phyloP scores from a whole-genome alignment of 1,140 invertebrate genomes.

The Zeugodacus cucurbitae region DNA sequence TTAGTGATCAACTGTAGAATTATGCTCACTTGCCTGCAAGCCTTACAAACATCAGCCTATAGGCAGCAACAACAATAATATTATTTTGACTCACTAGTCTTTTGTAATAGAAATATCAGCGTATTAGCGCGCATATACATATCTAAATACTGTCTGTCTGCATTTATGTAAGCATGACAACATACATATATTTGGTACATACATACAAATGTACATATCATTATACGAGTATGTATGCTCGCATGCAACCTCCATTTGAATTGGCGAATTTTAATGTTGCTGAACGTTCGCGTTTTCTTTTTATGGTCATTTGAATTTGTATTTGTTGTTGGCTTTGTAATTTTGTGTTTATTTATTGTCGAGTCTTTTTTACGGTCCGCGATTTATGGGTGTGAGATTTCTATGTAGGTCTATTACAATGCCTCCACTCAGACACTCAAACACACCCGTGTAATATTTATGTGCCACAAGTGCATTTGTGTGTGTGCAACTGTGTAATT shows the following conservation, averaged over 20 bases:
- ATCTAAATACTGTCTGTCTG: background rate
- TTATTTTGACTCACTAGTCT: background rate
- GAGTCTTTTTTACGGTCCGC: background rate
- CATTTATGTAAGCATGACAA: background rate
- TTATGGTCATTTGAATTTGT: conserved; percentile 37
- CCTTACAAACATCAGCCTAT: background rate
- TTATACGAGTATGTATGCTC: background rate
- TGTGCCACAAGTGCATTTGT: background rate
- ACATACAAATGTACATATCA: background rate
- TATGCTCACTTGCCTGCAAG: background rate
- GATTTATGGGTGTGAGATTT: conserved; percentile 38
- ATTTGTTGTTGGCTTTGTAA: background rate
- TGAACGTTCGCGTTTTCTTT: conserved; percentile 18
- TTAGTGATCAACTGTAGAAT: too few relatives aligned
- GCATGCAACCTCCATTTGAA: background rate
- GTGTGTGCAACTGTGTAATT: background rate
- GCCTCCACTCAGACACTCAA: background rate
- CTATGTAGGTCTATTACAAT: conserved; percentile 24
- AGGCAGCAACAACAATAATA: background rate
- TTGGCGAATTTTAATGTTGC: background rate
- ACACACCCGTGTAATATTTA: background rate
- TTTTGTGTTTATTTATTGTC: background rate
- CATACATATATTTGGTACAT: background rate
- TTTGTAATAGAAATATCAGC: conserved; percentile 18
- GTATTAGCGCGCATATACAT: background rate